phyloP scores from a whole-genome alignment of 2,888 invertebrate genomes.

The Tetranychus piercei region DNA sequence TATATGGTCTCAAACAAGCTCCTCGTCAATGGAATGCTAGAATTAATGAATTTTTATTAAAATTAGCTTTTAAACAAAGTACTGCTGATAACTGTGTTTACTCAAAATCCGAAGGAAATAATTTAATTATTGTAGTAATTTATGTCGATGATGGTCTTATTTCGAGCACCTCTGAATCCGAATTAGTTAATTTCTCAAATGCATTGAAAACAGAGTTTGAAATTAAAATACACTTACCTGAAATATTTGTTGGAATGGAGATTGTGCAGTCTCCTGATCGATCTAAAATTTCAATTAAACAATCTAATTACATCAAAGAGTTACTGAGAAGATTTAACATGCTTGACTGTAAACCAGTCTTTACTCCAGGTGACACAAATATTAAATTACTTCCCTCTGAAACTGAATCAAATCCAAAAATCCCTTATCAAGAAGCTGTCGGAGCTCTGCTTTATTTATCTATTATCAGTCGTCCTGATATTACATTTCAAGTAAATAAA shows the following conservation, averaged over 20 bases:
- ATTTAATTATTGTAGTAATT: conserved; percentile 13
- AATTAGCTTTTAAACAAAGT: too few species aligned
- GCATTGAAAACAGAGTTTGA: neutral
- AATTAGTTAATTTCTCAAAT: too few species aligned
- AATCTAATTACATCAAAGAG: conserved; percentile 4
- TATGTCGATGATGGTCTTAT: conserved; percentile 23
- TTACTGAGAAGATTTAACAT: conserved; percentile 6
- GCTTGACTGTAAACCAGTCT: conserved; percentile 10
- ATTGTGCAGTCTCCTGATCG: neutral
- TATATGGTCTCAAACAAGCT: too few species aligned
- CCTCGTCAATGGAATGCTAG: too few species aligned
- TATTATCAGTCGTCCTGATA: neutral
- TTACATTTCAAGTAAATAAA: conserved; percentile 2
- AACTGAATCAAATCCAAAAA: neutral
- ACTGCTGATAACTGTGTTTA: conserved; percentile 23
- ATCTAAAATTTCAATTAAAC: neutral
- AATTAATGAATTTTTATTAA: too few species aligned
- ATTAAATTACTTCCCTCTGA: neutral
- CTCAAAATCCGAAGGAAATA: neutral
- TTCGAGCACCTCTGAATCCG: neutral
- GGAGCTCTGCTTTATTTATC: neutral
- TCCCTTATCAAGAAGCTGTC: conserved; percentile 5
- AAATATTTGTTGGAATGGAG: conserved; percentile 15
- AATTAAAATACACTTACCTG: neutral
- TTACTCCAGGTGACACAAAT: conserved; percentile 4